These are phyloP conservation scores for Myotis daubentonii DNA, from an alignment of 2,797 vertebrate genomes.

Conservation along the genomic window DNA sequence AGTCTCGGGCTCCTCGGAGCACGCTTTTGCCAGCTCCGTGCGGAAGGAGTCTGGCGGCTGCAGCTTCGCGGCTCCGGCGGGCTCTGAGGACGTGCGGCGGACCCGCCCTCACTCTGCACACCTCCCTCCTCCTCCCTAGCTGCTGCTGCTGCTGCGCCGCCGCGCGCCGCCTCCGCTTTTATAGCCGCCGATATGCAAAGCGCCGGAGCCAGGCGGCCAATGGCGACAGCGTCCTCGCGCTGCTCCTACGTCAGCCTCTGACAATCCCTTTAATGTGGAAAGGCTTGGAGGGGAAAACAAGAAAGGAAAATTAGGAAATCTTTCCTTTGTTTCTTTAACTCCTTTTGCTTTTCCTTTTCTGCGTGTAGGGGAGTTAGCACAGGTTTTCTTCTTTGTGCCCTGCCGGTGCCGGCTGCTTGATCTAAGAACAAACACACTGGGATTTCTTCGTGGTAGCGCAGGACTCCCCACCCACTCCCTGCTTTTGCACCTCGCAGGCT, in stretches of 20 bases:
- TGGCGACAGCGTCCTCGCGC: conserved; percentile 70
- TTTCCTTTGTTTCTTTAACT: conserved; percentile 80
- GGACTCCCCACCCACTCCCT: not conserved
- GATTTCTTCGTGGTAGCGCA: not conserved
- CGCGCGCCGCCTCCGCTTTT: conserved; percentile 82
- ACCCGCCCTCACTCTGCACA: not conserved
- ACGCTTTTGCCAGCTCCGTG: not conserved
- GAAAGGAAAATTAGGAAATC: conserved; percentile 67
- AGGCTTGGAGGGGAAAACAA: conserved; percentile 78
- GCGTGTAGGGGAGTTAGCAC: conserved; percentile 53
- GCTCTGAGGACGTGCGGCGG: not conserved
- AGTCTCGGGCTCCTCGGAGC: not conserved
- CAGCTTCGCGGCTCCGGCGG: not conserved
- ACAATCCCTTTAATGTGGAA: conserved; percentile 86
- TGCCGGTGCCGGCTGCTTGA: not conserved
- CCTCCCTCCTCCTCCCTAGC: not conserved
- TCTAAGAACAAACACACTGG: not conserved
- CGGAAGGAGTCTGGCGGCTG: conserved; percentile 37
- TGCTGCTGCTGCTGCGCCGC: conserved; percentile 1
- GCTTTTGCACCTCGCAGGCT: not conserved
- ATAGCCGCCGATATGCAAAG: conserved; percentile 94
- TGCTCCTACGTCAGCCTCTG: conserved; percentile 79
- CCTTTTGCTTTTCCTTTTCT: conserved; percentile 30
- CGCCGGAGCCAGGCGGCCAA: conserved; percentile 83
- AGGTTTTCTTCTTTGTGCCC: conserved; percentile 50